Percentiles rank a stretch among this genome's conserved stretches.
Conservation (phyloP, 1,140 invertebrate species). For the Doryteuthis pealeii region DNA sequence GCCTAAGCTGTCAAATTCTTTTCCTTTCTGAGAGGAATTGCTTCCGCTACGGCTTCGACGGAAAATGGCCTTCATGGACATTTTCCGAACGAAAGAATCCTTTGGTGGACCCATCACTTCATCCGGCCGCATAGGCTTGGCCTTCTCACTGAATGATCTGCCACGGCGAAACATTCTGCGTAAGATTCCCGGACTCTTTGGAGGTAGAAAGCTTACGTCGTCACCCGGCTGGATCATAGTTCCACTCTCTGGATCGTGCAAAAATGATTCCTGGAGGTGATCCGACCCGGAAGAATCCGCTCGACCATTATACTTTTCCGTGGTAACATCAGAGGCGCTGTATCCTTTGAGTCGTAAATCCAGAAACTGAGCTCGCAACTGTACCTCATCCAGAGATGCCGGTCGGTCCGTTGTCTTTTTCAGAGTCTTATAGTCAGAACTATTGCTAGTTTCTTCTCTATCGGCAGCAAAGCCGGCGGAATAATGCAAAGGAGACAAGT, state of each 20-base stretch:
- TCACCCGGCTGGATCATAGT: background rate
- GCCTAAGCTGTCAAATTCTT: background rate
- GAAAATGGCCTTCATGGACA: slow-evolving; percentile 10
- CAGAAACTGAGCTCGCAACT: slow-evolving; percentile 11
- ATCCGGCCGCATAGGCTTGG: background rate
- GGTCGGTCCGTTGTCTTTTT: background rate
- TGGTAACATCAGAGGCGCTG: background rate
- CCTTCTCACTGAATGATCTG: slow-evolving; percentile 6
- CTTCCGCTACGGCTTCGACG: background rate
- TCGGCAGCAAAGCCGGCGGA: background rate
- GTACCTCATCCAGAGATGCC: slow-evolving; percentile 1
- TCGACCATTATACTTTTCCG: background rate
- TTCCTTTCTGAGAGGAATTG: slow-evolving; percentile 8
- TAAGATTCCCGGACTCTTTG: slow-evolving; percentile 12
- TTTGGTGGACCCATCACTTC: background rate
- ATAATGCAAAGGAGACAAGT: background rate
- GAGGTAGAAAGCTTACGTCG: background rate
- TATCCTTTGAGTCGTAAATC: slow-evolving; percentile 13
- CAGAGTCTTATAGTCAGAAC: background rate
- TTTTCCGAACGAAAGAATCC: slow-evolving; percentile 8
- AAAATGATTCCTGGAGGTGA: background rate
- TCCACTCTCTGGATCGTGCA: background rate
- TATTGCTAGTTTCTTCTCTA: background rate
- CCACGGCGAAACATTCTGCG: slow-evolving; percentile 12
- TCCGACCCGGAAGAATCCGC: background rate